Conservation (phyloP, 2,888 invertebrate species). For the Plusia festucae region DNA sequence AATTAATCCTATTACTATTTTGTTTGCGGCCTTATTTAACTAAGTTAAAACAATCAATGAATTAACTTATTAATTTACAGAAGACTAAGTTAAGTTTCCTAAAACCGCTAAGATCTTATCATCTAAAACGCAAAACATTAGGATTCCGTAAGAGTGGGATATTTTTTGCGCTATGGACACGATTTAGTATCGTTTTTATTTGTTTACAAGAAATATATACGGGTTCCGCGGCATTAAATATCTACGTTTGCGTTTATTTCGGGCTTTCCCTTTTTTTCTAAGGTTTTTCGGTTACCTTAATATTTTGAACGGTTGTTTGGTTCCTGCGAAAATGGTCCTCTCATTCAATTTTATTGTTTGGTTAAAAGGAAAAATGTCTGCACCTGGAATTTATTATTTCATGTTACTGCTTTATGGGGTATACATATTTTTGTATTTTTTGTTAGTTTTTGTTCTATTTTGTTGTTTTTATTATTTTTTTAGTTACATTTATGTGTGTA, state of each 20-base stretch:
- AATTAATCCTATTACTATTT: no score
- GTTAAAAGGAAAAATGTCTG: slow-evolving; percentile 8
- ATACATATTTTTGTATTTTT: not conserved
- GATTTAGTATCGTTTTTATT: slow-evolving; percentile 72
- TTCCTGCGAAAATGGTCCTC: slow-evolving; percentile 15
- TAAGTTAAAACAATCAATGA: no score
- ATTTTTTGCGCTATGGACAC: slow-evolving; percentile 67
- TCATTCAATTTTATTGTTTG: slow-evolving; percentile 41
- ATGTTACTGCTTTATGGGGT: not conserved
- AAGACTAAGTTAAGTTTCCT: not conserved
- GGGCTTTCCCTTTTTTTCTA: slow-evolving; percentile 26
- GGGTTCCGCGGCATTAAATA: slow-evolving; percentile 61
- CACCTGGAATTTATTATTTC: slow-evolving; percentile 11
- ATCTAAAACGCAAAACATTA: slow-evolving; percentile 46
- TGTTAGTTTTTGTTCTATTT: no score
- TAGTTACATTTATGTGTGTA: no score
- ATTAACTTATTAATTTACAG: no score
- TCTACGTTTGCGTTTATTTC: slow-evolving; percentile 52
- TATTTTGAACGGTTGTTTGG: slow-evolving; percentile 32
- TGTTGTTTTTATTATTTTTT: not conserved
- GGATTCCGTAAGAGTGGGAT: slow-evolving; percentile 61
- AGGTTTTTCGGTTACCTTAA: slow-evolving; percentile 48
- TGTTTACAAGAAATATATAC: slow-evolving; percentile 69
- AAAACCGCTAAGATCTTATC: slow-evolving; percentile 35
- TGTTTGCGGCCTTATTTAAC: no score